Conservation (phyloP, 2,888 invertebrate species). For the Eupithecia subfuscata region DNA sequence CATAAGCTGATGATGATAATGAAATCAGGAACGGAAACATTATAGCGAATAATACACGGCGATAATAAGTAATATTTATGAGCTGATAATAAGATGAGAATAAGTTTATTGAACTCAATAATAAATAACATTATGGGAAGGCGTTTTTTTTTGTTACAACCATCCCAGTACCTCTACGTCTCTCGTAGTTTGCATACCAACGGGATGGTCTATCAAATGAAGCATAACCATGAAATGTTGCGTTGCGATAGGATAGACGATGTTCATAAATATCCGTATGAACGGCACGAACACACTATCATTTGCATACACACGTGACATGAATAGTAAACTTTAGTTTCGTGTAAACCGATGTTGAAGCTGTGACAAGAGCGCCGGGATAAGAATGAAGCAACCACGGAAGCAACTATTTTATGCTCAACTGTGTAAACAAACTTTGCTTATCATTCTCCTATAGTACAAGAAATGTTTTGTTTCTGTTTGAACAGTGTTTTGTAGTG, state of each 20-base stretch:
- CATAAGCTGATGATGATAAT: too few species aligned
- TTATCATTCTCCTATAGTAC: neutral
- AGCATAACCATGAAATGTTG: slow-evolving; percentile 48
- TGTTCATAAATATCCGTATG: slow-evolving; percentile 55
- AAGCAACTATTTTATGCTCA: slow-evolving; percentile 23
- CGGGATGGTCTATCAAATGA: slow-evolving; percentile 48
- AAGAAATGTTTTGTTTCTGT: slow-evolving; percentile 2
- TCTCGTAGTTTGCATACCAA: slow-evolving; percentile 11
- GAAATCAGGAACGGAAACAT: slow-evolving; percentile 50
- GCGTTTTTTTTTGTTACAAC: neutral
- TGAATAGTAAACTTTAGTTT: slow-evolving; percentile 51
- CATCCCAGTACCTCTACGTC: neutral
- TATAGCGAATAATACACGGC: slow-evolving; percentile 44
- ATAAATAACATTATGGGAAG: neutral
- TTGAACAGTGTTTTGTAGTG: neutral
- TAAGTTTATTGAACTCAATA: slow-evolving; percentile 36
- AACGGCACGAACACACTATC: slow-evolving; percentile 57
- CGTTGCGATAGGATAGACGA: slow-evolving; percentile 35
- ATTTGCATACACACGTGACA: slow-evolving; percentile 71
- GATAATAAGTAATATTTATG: slow-evolving; percentile 51
- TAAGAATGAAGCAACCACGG: slow-evolving; percentile 25
- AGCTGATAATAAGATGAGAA: slow-evolving; percentile 44
- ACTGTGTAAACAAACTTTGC: slow-evolving; percentile 26
- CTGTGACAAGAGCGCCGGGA: slow-evolving; percentile 41
- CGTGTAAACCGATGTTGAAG: slow-evolving; percentile 11